Base-by-base conservation (phyloP, 2,113 vertebrate species). In the Phylloscopus trochiloides region DNA sequence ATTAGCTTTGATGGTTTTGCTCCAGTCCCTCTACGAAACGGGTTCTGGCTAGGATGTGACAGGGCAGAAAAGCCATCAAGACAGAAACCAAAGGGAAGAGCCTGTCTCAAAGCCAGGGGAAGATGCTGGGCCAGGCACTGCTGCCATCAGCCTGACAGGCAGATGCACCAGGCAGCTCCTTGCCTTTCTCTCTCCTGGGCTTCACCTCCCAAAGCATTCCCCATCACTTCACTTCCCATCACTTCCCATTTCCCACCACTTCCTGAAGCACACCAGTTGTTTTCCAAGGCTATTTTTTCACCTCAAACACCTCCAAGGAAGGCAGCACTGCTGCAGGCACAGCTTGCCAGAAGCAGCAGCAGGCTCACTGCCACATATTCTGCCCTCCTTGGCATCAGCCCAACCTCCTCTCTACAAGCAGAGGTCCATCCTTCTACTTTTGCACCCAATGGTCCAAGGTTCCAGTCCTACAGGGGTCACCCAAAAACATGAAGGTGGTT, bases 1-100 rank as follows among this genome's bases (percentile, higher is more conserved):
- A 17, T n/a, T 21, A 68, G 57, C 32, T 93, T 88, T 78, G 61
- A 81, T 74, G 26, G 26, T 59, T 93, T 93, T 63, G 48, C 48
- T 68, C 62, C 74, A 79, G 78, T 48, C 57, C 24, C 36, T 86
- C 71, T 29, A 75, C 32, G 75, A 43, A 94, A 24, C 38, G 0
- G 0, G 17, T 26, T 76, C 65, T 82, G 62, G 40, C 36, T 34
- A 62, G 51, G 55, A 85, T 19, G 21, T 38, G 47, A 61, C 62
- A 96, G 74, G 19, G 68, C 34, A 73, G 67, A 67, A 76, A 74
- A 6, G 0, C 1, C 21, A 12, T 17, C 20, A 45, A 74, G 45
- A 22, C 61, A 82, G 57, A 75, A 85, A 78, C 62, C 32, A 87
- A 78, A 85, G 70, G 55, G 28, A 76, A 81, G 19, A 78, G 43